Conservation (phyloP, 2,113 vertebrate genomes). For the Galemys pyrenaicus region DNA sequence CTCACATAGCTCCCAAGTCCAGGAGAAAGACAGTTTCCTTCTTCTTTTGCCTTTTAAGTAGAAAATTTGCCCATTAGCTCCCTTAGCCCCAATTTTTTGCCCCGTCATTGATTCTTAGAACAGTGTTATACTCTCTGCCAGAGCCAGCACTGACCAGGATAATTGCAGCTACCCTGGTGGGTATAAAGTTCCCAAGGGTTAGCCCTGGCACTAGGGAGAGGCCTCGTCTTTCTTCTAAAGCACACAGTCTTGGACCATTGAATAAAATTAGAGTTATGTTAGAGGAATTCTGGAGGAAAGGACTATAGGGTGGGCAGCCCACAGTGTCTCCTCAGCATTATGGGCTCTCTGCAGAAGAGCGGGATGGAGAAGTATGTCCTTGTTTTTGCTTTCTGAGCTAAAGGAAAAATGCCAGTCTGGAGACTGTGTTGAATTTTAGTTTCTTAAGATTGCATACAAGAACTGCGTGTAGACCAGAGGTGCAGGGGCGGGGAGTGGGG, state of each 20-base stretch:
- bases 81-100: background rate
- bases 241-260: background rate
- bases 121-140: background rate
- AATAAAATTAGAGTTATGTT: background rate
- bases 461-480: no score
- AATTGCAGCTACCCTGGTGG: background rate
- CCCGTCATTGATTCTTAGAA: background rate
- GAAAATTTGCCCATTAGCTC: background rate
- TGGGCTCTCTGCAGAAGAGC: background rate
- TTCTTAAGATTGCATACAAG: no score
- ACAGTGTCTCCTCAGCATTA: background rate
- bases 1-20: background rate
- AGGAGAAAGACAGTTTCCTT: background rate
- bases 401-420: background rate
- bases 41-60: background rate
- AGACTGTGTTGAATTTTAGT: background rate
- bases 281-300: background rate
- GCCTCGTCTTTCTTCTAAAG: background rate
- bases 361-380: background rate
- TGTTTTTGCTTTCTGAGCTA: background rate
- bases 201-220: no score
- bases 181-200: background rate
- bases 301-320: background rate
- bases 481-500: no score
- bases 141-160: background rate